Conservation (phyloP, 2,888 invertebrate species). For the Mimas tiliae region DNA sequence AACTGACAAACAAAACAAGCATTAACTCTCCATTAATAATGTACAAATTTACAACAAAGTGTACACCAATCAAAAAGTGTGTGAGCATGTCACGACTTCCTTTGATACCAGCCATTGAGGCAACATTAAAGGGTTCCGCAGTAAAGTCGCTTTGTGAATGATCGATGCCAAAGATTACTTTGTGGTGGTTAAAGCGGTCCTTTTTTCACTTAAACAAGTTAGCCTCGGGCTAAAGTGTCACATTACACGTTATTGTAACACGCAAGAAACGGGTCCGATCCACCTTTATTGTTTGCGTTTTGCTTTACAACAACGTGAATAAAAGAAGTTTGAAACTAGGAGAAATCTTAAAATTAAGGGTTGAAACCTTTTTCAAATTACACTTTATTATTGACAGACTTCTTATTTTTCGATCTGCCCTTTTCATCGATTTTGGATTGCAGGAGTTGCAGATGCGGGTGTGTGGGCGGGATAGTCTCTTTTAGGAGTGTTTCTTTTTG, state of each 20-base stretch:
- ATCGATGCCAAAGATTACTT: slow-evolving; percentile 77
- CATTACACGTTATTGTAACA: slow-evolving; percentile 50
- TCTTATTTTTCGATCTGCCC: no score
- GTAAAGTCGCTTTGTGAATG: slow-evolving; percentile 63
- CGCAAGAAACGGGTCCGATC: slow-evolving; percentile 38
- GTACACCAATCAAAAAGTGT: slow-evolving; percentile 32
- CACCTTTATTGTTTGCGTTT: slow-evolving; percentile 6
- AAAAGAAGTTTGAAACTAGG: neutral
- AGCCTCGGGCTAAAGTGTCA: slow-evolving; percentile 68
- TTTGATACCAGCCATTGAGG: slow-evolving; percentile 39
- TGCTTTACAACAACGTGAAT: neutral
- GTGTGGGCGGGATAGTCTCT: no score
- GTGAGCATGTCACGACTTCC: slow-evolving; percentile 39
- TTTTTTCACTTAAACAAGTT: slow-evolving; percentile 71
- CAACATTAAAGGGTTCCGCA: slow-evolving; percentile 44
- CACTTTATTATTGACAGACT: no score
- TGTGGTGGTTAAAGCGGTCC: slow-evolving; percentile 59
- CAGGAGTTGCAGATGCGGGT: no score
- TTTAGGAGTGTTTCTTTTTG: no score
- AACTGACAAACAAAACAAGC: neutral
- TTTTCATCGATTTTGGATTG: no score
- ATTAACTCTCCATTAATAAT: neutral
- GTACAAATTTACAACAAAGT: slow-evolving; percentile 3
- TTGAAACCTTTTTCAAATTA: neutral
- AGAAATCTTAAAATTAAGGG: no score